Evolutionary conservation across 1,140 invertebrate species (phyloP).

Genomic region (Brachionus manjavacas): DNA sequence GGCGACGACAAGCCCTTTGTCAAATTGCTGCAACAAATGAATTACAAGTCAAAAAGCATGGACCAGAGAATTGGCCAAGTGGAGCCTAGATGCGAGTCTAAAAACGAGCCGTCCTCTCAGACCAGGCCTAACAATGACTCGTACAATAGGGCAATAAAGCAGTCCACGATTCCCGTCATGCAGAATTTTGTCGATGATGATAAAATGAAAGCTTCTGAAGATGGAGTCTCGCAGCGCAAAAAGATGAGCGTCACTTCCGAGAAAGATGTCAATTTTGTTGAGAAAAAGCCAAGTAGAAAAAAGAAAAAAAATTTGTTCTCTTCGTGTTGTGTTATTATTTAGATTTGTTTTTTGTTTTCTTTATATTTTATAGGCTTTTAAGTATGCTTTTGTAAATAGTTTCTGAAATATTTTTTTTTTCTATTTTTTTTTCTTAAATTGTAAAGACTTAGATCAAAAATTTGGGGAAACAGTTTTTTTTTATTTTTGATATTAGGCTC

Average conservation of each 20-base stretch:
- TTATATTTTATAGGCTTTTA: background rate
- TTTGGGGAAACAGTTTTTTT: background rate
- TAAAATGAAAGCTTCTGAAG: background rate
- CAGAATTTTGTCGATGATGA: background rate
- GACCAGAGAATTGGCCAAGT: background rate
- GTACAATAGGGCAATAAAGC: background rate
- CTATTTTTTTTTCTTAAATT: background rate
- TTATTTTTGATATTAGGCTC: background rate
- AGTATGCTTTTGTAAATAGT: background rate
- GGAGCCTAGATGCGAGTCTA: background rate
- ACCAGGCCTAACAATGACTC: background rate
- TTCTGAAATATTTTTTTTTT: background rate
- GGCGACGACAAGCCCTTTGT: slow-evolving; percentile 10
- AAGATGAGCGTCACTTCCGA: background rate
- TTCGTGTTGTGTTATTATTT: background rate
- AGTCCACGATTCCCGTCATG: background rate
- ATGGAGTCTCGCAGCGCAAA: background rate
- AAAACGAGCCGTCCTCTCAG: background rate
- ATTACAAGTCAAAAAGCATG: background rate
- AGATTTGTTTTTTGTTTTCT: background rate
- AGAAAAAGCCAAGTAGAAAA: background rate
- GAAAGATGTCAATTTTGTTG: background rate
- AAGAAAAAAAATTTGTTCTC: background rate
- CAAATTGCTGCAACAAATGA: slow-evolving; percentile 25
- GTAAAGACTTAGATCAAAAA: background rate